These are phyloP conservation scores for Mergus octosetaceus DNA, from an alignment of 2,797 vertebrate genomes.

Conservation along the genomic window DNA sequence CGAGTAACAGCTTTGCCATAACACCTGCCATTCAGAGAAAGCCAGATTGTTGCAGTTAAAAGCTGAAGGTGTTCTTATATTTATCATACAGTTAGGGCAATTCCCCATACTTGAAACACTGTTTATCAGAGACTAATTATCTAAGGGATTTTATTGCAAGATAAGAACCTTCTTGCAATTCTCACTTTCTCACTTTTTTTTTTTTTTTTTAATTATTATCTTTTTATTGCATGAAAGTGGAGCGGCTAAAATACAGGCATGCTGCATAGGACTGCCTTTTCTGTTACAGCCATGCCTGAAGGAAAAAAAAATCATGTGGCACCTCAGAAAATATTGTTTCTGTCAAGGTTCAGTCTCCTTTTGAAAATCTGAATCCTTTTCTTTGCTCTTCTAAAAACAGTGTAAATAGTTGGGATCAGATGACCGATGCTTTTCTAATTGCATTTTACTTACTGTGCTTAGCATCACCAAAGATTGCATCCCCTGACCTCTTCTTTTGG, in stretches of 20 bases:
- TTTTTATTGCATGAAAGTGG: not conserved
- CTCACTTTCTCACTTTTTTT: not conserved
- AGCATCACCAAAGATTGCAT: not conserved
- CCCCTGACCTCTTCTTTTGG: not conserved
- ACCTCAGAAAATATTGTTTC: not conserved
- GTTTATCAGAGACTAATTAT: constrained; percentile 34
- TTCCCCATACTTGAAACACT: constrained; percentile 18
- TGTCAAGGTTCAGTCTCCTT: not conserved
- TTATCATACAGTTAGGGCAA: not conserved
- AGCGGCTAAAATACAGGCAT: not conserved
- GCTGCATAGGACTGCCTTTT: not conserved
- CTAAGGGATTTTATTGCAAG: constrained; percentile 21
- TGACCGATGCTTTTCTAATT: not conserved
- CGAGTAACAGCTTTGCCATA: constrained; percentile 17
- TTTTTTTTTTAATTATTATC: not conserved
- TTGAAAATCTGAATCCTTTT: not conserved
- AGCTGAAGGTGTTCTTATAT: constrained; percentile 24
- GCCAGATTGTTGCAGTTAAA: constrained; percentile 39
- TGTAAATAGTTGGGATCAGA: not conserved
- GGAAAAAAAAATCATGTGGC: not conserved
- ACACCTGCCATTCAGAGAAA: constrained; percentile 61
- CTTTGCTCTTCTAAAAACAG: not conserved
- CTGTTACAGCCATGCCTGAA: not conserved
- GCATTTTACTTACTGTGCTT: not conserved
- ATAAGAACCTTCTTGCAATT: constrained; percentile 29